Base-by-base conservation (phyloP, 2,113 vertebrate genomes). In the Oncorhynchus kisutch region DNA sequence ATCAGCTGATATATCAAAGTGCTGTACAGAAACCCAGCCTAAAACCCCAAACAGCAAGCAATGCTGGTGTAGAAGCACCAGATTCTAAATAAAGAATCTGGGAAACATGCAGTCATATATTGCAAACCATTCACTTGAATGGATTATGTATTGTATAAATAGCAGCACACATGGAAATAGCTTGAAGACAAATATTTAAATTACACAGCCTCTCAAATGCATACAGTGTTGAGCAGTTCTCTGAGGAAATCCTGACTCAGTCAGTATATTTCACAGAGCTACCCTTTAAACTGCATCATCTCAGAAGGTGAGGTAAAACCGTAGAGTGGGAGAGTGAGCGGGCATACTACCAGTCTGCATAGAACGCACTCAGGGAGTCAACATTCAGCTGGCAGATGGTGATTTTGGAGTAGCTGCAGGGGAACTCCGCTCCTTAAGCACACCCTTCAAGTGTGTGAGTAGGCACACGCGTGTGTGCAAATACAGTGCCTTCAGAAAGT, bases 311-410 rank as follows among this genome's bases (percentile, higher is more conserved):
- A 22, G 59, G 59, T 22, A 60, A 60, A 60, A 82, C 80, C 78
- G 79, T 81, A 84, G 84, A 88, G 84, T 75, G 85, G 59, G 80
- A 75, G 18, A 79, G 73, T 74, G 85, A 84, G 84, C 84, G 87
- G 89, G 86, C 83, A 81, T 65, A 87, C 70, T 82, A 82, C 86
- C 81, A 87, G 49, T 4, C 51, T 54, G 51, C 14, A 54, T 74
- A 82, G 62, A 76, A 80, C 67, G 67, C 73, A 72, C 85, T 85
- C 65, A 24, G 82, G 64, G 65, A 27, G 24, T 29, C 24, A 25
- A 71, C 81, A 80, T 79, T 82, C 88, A 89, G 85, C 83, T 83
- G 89, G 79, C 80, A 82, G 83, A 88, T 81, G 75, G 81, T 82
- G 74, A 82, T 84, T 86, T 85, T 81, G 51, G 74, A 68, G 71